Base-by-base conservation (phyloP, 2,797 vertebrate species). In the Sebastes alutus region DNA sequence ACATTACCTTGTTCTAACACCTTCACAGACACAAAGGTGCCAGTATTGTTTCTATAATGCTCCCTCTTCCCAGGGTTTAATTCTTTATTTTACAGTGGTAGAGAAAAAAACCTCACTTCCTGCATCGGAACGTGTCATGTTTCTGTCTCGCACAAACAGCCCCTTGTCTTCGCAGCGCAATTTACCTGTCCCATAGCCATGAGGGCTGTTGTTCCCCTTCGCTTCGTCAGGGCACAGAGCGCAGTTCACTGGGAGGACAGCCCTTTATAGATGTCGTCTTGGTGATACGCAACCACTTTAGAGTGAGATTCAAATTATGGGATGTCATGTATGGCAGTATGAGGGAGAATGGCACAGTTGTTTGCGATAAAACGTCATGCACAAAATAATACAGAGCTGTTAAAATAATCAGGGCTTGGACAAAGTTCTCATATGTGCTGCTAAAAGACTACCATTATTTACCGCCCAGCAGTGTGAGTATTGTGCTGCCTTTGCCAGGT, bases 231-330 rank as follows among this genome's bases (percentile, higher is more conserved):
- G 92, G 92, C 77, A 84, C 90, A 87, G 87, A 84, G 75, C 89
- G 87, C 81, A 80, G 96, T 96, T 97, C 96, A 96, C 84, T 69
- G 83, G 69, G 82, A 94, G 96, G 96, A 95, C 94, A 94, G 82
- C 67, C 89, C 94, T 95, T 91, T 86, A 87, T 95, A 94, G 87
- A 94, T 93, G 87, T 90, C 93, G 59, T 94, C 91, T 83, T 77
- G 81, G 88, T 78, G 89, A 95, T 88, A 73, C 91, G 94, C 90
- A 89, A 75, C 72, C 72, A 64, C 91, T 72, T 75, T 66, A 61
- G 64, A 83, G 72, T 60, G 66, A 82, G 84, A 54, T 77, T 89
- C 33, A 81, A 66, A 92, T 95, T 93, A 93, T 90, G 87, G 92
- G 87, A 92, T 95, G 77, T 81, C 73, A 84, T 71, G 32, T 38